Evolutionary conservation across 2,113 vertebrate species (phyloP).

Genomic region (Malurus melanocephalus): DNA sequence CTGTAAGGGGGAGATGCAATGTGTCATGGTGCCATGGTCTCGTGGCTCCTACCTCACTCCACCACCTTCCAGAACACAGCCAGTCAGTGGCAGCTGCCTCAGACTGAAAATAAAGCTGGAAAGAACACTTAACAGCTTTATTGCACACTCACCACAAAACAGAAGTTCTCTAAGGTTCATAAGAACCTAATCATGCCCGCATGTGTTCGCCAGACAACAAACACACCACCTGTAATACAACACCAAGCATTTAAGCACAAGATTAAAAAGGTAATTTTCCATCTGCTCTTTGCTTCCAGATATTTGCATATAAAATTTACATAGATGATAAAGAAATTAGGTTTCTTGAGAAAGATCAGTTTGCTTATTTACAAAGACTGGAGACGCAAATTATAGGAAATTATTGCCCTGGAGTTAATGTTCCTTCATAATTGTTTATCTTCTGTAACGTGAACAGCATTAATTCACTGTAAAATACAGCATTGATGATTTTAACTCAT

Average conservation of each 20-base stretch:
- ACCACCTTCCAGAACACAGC: not conserved
- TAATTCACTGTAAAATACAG: not conserved
- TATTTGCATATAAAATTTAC: constrained; percentile 16
- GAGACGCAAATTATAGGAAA: not conserved
- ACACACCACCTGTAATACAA: not conserved
- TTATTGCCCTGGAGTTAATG: not conserved
- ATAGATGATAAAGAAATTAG: not conserved
- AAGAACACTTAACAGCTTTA: not conserved
- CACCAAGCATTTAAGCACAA: not conserved
- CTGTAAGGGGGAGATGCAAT: not conserved
- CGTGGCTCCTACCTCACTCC: not conserved
- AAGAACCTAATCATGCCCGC: not conserved
- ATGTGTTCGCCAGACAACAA: not conserved
- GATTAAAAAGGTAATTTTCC: constrained; percentile 18
- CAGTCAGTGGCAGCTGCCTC: not conserved
- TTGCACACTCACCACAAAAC: not conserved
- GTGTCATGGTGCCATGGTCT: fast-evolving
- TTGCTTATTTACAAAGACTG: not conserved
- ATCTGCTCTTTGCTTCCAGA: not conserved
- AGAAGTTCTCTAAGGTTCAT: not conserved
- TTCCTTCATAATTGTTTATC: not conserved
- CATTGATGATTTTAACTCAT: not conserved
- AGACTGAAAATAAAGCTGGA: not conserved
- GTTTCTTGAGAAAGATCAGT: constrained; percentile 9
- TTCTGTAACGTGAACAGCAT: not conserved